Percentiles rank a stretch among this genome's conserved stretches.
These are phyloP conservation scores for Bombus pascuorum DNA, from an alignment of 1,140 invertebrate species.

Conservation along the genomic window DNA sequence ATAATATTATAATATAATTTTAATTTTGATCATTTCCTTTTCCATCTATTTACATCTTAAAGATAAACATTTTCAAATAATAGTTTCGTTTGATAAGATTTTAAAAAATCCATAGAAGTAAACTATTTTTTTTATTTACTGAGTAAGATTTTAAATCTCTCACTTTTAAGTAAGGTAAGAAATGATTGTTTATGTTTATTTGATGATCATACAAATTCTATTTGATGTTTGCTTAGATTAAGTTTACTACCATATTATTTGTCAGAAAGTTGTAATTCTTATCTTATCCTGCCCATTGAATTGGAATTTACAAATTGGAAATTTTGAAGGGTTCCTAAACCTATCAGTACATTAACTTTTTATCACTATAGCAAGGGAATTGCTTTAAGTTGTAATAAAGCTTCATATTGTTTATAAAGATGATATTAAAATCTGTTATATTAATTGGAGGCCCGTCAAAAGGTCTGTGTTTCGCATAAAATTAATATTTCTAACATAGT, in stretches of 20 bases:
- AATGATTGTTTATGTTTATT: not conserved
- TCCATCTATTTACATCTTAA: too few relatives aligned
- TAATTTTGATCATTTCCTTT: not conserved
- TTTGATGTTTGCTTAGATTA: not conserved
- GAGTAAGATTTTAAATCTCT: not conserved
- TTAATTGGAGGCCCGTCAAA: conserved; percentile 65
- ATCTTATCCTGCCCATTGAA: conserved; percentile 27
- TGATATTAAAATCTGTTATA: conserved; percentile 63
- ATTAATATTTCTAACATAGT: not conserved
- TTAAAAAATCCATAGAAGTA: not conserved
- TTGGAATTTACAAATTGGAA: conserved; percentile 13
- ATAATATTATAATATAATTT: too few relatives aligned
- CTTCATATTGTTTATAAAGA: conserved; percentile 3
- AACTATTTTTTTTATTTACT: not conserved
- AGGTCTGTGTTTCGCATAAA: conserved; percentile 38
- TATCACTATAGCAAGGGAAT: not conserved
- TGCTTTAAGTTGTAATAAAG: not conserved
- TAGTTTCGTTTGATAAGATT: not conserved
- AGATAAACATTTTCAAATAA: not conserved
- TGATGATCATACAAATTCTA: not conserved
- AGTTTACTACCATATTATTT: not conserved
- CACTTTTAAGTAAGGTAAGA: not conserved
- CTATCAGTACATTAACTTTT: not conserved
- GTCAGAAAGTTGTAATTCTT: not conserved
- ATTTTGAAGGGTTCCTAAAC: conserved; percentile 33